Base-by-base conservation (phyloP, 2,888 invertebrate genomes). In the Panopea generosa region DNA sequence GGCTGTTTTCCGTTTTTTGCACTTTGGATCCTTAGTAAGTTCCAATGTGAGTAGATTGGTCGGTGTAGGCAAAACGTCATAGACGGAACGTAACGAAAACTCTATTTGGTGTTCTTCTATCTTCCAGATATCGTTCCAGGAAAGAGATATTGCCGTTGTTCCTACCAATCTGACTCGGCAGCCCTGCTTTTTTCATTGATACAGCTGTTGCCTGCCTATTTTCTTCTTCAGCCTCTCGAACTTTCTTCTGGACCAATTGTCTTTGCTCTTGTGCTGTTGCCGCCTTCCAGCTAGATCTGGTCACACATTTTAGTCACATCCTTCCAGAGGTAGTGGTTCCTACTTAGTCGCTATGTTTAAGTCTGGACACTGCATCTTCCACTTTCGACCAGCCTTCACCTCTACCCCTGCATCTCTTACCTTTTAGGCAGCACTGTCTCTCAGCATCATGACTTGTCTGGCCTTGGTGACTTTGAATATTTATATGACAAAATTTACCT, bases 401-500 rank as follows among this genome's bases (percentile, higher is more conserved):
- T 14, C 24, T 26, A 52, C 52, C 22, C 4, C 4, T 11, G 24
- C 11, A 4, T 22, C 20, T 16, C 16, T 52, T 11, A 26, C 52
- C 27, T 52, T 20, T 16, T 52, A 11, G 20, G 7, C 9, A 14
- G 52, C 20, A 24, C 52, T 52, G 52, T 52, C 45, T 45, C 16
- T 45, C 45, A 45, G 45, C 45, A 45, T 45, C 45, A 45, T 45
- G 45, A 45, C 45, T 16, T 45, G 45, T 20, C 45, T 45, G 45
- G 45, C 45, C 20, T 9, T 45, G 16, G 45, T 45, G 7, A 45
- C 45, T 6, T 45, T 45, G 45, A 45, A 45, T 45, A 9, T n/a
- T 45, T 45, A 4, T 18, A n/a, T 45, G 3, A 45, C 45, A 11
- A 16, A 40, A 40, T 7, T 11, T 40, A 40, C 7, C n/a, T n/a